Evolutionary conservation across 2,888 invertebrate species (phyloP), one percentile per base, ranked within the genome.

Genomic region (Abrostola triplasia): DNA sequence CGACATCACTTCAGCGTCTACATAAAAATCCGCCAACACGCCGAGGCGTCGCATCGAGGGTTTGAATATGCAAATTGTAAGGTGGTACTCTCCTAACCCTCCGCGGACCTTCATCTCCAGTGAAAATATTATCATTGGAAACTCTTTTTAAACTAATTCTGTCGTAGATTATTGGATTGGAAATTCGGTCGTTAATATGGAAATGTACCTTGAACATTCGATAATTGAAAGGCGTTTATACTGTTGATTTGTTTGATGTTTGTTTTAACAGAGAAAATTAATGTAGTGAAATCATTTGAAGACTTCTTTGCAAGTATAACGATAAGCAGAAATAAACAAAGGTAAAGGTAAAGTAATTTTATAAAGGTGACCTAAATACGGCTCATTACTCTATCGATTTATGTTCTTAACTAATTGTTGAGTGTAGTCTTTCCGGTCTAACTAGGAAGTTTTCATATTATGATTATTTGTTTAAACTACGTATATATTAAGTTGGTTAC

Each of bases 21-120:
- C 67, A 67, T 73, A 76, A 74, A 78, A 81, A 70, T 74, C 74
- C 66, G 60, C 75, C 68, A 72, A 68, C 70, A 77, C 70, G n/a
- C n/a, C n/a, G 70, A 62, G 63, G 67, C 68, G 64, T 71, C 70
- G 66, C 78, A 76, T 81, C 81, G 81, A 82, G 75, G 68, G 77
- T 82, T 82, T 80, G 79, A 82, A 83, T 82, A 84, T 84, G 84
- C 81, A 84, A 84, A 84, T 84, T 81, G 77, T 82, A 77, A 83
- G 84, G 80, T 82, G 75, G 75, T 80, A 72, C 81, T 77, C 79
- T 76, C 65, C 66, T 60, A 62, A 67, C 73, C 59, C 81, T 77
- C 64, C 72, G 64, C 64, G 64, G 63, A 77, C 73, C 77, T 70
- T 78, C 75, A 76, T 78, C 76, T 73, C 60, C 63, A 73, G 75